Evolutionary conservation across 2,797 vertebrate genomes (phyloP).

Genomic region (Bufotes viridis): DNA sequence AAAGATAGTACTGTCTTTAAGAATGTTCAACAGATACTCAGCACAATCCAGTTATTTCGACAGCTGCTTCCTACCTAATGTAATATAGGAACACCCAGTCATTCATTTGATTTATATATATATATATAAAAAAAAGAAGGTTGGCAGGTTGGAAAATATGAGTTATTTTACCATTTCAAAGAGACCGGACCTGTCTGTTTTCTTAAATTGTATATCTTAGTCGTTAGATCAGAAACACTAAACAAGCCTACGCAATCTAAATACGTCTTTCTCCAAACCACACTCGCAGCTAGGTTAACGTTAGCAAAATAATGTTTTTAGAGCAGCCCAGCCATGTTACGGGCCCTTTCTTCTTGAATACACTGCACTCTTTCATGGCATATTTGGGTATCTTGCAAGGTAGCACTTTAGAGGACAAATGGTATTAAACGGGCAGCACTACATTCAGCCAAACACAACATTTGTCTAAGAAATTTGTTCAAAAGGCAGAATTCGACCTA

Average conservation of each 20-base stretch:
- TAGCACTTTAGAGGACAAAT: constrained; percentile 40
- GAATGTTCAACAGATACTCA: constrained; percentile 11
- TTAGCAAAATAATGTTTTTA: constrained; percentile 53
- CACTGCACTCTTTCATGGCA: constrained; percentile 58
- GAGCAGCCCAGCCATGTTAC: neutral
- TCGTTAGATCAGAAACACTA: constrained; percentile 45
- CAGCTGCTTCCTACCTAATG: constrained; percentile 44
- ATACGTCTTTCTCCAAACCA: constrained; percentile 59
- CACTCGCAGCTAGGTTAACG: constrained; percentile 53
- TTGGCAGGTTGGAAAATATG: constrained; percentile 28
- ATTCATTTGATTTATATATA: constrained; percentile 52
- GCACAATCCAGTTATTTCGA: constrained; percentile 43
- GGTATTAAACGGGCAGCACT: constrained; percentile 23
- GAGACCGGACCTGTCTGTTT: constrained; percentile 43
- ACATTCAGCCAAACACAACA: constrained; percentile 46
- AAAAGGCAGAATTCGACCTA: constrained; percentile 55
- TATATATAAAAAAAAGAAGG: constrained; percentile 1
- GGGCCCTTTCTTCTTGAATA: constrained; percentile 2
- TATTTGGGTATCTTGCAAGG: constrained; percentile 37
- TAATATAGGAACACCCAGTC: constrained; percentile 21
- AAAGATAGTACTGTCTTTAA: constrained; percentile 20
- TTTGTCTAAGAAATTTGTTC: constrained; percentile 55
- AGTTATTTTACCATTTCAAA: constrained; percentile 57
- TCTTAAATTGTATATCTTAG: constrained; percentile 61
- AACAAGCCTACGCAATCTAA: constrained; percentile 57